Evolutionary conservation across 2,888 invertebrate species (phyloP).

Genomic region (Branchellion lobata): DNA sequence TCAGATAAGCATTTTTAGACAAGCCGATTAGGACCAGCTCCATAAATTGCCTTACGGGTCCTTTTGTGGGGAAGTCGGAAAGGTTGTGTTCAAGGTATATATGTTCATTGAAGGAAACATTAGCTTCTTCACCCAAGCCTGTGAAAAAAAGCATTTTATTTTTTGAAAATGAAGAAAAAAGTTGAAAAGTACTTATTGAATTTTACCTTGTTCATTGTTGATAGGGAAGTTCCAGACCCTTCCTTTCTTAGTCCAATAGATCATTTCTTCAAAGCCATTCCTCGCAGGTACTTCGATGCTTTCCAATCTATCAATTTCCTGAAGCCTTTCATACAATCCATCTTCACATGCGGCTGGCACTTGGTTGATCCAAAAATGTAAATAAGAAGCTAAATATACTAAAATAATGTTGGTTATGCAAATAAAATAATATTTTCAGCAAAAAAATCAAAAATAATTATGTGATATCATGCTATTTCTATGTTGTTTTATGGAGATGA

Average conservation of each 20-base stretch:
- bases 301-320: constrained; percentile 41
- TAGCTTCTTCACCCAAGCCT: constrained; percentile 63
- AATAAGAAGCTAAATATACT: not conserved
- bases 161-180: too few relatives aligned
- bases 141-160: constrained; percentile 15
- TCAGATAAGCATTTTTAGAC: constrained; percentile 88
- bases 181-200: too few relatives aligned
- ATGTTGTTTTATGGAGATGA: too few relatives aligned
- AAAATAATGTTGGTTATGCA: too few relatives aligned
- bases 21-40: constrained; percentile 89
- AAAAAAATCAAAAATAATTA: too few relatives aligned
- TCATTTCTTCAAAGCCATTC: constrained; percentile 90
- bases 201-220: constrained; percentile 84
- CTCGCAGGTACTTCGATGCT: constrained; percentile 67
- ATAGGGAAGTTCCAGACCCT: constrained; percentile 96
- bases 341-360: not conserved
- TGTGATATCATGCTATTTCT: too few relatives aligned
- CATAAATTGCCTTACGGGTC: constrained; percentile 94
- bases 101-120: constrained; percentile 85
- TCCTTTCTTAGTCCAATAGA: constrained; percentile 87
- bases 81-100: constrained; percentile 85
- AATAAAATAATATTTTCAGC: too few relatives aligned
- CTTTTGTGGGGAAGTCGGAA: constrained; percentile 79
- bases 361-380: not conserved
- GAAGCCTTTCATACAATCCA: constrained; percentile 46